Evolutionary conservation across 2,113 vertebrate genomes (phyloP), one percentile per base, ranked within the genome.

Genomic region (Pterophyllum scalare): DNA sequence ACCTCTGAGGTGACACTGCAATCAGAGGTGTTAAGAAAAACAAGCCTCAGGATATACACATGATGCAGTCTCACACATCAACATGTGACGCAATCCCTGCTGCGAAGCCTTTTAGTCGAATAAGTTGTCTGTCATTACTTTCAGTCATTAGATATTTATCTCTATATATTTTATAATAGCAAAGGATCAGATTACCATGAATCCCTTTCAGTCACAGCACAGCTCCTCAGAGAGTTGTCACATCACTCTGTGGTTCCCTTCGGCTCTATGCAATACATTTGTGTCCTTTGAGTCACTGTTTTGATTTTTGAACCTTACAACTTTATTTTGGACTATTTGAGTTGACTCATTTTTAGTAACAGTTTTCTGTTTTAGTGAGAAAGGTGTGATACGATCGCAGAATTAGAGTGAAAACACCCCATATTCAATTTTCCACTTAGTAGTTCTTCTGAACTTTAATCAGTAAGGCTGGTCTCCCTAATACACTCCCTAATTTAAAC

Each of bases 21-120:
- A 86, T 86, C 75, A 90, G 22, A 90, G 81, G 83, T 90, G 89
- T 88, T 2, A 67, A 83, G 33, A 70, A 77, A 77, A 87, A 80
- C 82, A 89, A 60, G 2, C 11, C 15, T 15, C 31, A n/a, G 56
- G 5, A 49, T 2, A 31, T 46, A 61, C 40, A 61, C 4, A 20
- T 40, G 43, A 74, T 58, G 78, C 31, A 67, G 14, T 15, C 11
- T 12, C 4, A 19, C 31, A 46, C 4, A 52, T 12, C 33, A 59
- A 57, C 77, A 61, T 35, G 12, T 84, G 62, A 87, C 59, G 78
- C 5, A 28, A 49, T 49, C 64, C 2, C 24, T 7, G 20, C 15
- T 38, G 12, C 49, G 35, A 12, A 2, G 11, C 26, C 19, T 58
- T 6, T 40, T 58, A 75, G 33, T 33, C 59, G 54, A 12, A 7